Conservation (phyloP, 2,113 vertebrate species). For the Brienomyrus longianalis region DNA sequence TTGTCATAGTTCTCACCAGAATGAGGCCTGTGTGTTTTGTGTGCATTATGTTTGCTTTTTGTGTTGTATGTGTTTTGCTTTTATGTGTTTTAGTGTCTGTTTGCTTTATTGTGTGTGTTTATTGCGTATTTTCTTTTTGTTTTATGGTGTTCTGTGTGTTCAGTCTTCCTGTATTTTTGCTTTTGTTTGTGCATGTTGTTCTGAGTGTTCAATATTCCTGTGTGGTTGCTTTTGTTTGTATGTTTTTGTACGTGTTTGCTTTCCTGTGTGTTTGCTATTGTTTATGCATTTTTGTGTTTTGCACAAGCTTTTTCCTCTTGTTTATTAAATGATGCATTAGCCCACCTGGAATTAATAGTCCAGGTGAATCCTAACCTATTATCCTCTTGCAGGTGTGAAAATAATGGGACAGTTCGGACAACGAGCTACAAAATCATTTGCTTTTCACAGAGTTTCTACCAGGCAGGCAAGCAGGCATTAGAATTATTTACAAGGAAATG, state of each 20-base stretch:
- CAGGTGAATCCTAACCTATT: not conserved
- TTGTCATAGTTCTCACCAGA: not conserved
- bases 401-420: not conserved
- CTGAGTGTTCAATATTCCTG: not conserved
- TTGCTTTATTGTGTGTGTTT: not conserved
- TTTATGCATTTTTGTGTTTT: not conserved
- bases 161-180: not conserved
- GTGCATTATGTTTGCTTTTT: not conserved
- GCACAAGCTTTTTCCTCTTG: not conserved
- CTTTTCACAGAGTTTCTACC: not conserved
- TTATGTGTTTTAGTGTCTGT: not conserved
- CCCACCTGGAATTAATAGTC: not conserved
- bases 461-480: not conserved
- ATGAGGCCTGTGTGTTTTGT: not conserved
- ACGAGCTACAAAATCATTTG: not conserved
- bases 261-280: not conserved
- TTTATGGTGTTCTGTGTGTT: not conserved
- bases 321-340: not conserved
- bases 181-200: not conserved
- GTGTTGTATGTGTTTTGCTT: not conserved
- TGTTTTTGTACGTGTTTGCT: not conserved
- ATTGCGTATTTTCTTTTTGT: not conserved
- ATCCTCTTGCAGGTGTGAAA: not conserved
- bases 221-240: not conserved
- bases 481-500: conserved; percentile 1